Base-by-base conservation (phyloP, 2,113 vertebrate genomes). In the Strix aluco region DNA sequence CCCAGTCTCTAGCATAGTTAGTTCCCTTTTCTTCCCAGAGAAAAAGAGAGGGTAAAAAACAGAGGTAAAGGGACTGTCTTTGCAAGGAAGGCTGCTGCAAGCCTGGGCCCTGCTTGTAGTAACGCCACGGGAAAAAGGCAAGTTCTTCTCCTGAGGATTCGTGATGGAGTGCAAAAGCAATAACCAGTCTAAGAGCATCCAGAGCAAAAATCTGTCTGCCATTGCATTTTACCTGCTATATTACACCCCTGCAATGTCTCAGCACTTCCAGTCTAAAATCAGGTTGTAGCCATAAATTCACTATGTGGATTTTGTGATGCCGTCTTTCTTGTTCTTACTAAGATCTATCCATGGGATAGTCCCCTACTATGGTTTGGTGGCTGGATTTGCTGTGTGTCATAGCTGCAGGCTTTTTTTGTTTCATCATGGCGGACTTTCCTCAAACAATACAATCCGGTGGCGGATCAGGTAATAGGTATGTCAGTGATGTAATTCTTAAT, bases 361-460 rank as follows among this genome's bases (percentile, higher is more conserved):
- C 7, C 3, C 2, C 9, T 42, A 0, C 59, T 55, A 0, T 10
- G 19, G 11, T 29, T 44, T 81, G 20, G 5, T 77, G 72, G 15
- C 26, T 67, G 40, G 26, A 40, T 52, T 86, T 57, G 22, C 51
- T 44, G 10, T 36, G 20, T 18, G 10, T 29, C 4, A n/a, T 21
- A 34, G 21, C 23, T 57, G 5, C 49, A 54, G 52, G 6, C 1
- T 22, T 16, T 27, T 72, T 88, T 58, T 25, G 1, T 54, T 91
- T 72, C 5, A 8, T 49, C 6, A 0, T 40, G 22, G 20, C 2
- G 1, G 57, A 5, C 17, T 84, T 86, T 84, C 54, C 46, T 75
- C 38, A 71, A 61, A 49, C 9, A 79, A 8, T 34, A 27, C 0
- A 0, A 30, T 36, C 16, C 1, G 0, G 9, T 47, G 67, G n/a